phyloP scores from a whole-genome alignment of 2,113 vertebrate species.

The Dipodomys ordii region DNA sequence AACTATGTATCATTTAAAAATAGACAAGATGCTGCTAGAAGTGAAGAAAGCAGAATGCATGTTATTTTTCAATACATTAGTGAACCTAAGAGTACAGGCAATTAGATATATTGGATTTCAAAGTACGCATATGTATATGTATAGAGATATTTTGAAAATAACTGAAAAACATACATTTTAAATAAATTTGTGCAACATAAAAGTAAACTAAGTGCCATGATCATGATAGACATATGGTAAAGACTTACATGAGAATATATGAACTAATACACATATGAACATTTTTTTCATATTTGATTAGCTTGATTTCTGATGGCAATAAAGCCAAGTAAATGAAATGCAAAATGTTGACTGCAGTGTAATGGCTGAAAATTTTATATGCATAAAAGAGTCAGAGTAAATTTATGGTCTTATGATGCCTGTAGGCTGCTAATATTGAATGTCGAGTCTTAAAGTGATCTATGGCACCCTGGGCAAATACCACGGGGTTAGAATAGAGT shows the following conservation, averaged over 20 bases:
- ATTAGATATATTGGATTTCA: not conserved
- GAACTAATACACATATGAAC: constrained; percentile 22
- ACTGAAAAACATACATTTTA: constrained; percentile 39
- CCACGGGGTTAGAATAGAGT: not conserved
- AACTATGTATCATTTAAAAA: constrained; percentile 30
- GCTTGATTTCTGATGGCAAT: constrained; percentile 61
- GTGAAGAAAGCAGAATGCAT: constrained; percentile 23
- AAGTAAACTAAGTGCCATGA: constrained; percentile 41
- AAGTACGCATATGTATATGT: not conserved
- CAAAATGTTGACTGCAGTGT: constrained; percentile 50
- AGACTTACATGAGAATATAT: constrained; percentile 18
- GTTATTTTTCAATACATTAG: constrained; percentile 51
- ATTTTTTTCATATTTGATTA: constrained; percentile 63
- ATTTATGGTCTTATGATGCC: constrained; percentile 53
- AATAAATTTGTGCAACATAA: constrained; percentile 2
- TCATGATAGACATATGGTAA: constrained; percentile 37
- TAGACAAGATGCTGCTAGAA: not conserved
- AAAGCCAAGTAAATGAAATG: constrained; percentile 67
- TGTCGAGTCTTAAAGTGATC: constrained; percentile 54
- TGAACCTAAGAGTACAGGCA: not conserved
- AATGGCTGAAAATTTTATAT: constrained; percentile 56
- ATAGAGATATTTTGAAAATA: constrained; percentile 50
- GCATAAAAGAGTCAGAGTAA: constrained; percentile 64
- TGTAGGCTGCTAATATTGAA: constrained; percentile 47
- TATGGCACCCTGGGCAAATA: not conserved